Conservation (phyloP, 2,797 vertebrate genomes). For the Acanthurus lineatus region DNA sequence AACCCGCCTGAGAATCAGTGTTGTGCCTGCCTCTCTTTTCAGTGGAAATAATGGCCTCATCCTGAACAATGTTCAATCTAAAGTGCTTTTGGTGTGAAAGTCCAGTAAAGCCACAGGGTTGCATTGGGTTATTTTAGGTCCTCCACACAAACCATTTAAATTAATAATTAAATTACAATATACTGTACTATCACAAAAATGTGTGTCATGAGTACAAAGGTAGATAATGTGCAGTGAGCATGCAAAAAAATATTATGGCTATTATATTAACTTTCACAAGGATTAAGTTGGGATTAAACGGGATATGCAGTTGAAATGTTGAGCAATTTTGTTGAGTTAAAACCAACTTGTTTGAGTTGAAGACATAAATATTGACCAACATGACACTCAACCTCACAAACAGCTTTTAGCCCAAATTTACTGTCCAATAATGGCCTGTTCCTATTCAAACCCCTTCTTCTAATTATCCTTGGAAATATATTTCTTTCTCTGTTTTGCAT, state of each 20-base stretch:
- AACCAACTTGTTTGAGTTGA: neutral
- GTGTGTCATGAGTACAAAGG: neutral
- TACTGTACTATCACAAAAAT: neutral
- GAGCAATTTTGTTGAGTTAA: neutral
- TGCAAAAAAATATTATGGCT: too few relatives aligned
- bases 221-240: neutral
- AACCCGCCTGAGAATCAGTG: neutral
- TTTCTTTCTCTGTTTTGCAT: neutral
- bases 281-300: neutral
- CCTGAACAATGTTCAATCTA: neutral
- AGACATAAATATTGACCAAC: neutral
- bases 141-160: neutral
- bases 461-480: conserved; percentile 2
- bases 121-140: neutral
- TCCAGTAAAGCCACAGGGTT: neutral
- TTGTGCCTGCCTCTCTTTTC: neutral
- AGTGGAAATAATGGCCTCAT: neutral
- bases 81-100: neutral
- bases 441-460: neutral
- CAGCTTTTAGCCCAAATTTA: neutral
- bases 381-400: neutral
- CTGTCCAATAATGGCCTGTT: neutral
- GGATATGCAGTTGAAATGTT: neutral
- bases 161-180: neutral
- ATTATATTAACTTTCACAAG: too few relatives aligned